A percentile compares a stretch with the other conserved stretches of the same genome.
These are phyloP conservation scores for Cyclargus thomasi DNA, from an alignment of 1,140 invertebrate genomes.

Conservation along the genomic window DNA sequence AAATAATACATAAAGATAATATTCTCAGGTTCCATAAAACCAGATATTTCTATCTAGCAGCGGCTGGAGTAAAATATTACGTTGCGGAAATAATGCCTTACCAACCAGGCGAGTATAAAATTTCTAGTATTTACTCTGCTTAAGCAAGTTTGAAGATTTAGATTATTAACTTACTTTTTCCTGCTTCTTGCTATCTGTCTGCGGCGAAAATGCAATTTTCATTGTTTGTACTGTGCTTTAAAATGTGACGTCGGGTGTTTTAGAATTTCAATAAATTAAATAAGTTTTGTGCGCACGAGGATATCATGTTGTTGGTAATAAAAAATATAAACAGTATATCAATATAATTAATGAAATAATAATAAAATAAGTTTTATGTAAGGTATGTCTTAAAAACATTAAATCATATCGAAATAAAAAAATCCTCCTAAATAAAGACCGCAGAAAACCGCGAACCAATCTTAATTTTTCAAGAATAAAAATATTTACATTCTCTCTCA, in stretches of 20 bases:
- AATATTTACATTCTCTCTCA: neutral
- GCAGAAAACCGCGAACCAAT: neutral
- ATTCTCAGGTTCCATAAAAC: neutral
- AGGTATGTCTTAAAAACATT: too few relatives aligned
- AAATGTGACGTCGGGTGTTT: neutral
- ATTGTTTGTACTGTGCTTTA: neutral
- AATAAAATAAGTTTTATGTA: too few relatives aligned
- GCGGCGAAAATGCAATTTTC: neutral
- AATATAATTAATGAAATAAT: too few relatives aligned
- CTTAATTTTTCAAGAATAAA: neutral
- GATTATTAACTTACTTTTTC: slow-evolving; percentile 15
- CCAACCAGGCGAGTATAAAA: slow-evolving; percentile 11
- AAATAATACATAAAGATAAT: neutral
- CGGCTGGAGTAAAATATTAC: slow-evolving; percentile 6
- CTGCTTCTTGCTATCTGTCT: neutral
- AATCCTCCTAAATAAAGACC: neutral
- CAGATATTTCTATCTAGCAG: slow-evolving; percentile 6
- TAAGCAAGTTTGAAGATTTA: slow-evolving; percentile 15
- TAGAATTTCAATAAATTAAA: neutral
- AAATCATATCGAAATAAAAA: neutral
- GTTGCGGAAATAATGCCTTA: slow-evolving; percentile 21
- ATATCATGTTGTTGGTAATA: too few relatives aligned
- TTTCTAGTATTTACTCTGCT: slow-evolving; percentile 13
- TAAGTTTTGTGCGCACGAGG: neutral
- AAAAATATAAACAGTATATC: too few relatives aligned